Conservation (phyloP, 2,113 vertebrate genomes). For the Nyctereutes procyonoides region DNA sequence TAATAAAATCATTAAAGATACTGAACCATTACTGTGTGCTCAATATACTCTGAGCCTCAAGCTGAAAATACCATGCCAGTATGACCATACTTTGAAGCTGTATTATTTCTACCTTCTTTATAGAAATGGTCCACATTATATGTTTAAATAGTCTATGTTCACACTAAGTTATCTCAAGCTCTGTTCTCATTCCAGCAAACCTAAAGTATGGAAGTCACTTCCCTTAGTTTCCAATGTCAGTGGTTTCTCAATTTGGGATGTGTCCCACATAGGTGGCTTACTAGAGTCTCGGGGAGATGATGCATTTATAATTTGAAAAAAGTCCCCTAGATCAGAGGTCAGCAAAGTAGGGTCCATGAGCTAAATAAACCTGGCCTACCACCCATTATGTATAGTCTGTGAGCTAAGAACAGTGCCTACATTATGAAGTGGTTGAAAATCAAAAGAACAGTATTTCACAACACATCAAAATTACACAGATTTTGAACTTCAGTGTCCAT, state of each 20-base stretch:
- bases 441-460: neutral
- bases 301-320: neutral
- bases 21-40: neutral
- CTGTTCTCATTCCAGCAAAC: neutral
- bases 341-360: neutral
- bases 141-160: neutral
- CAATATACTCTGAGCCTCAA: neutral
- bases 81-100: neutral
- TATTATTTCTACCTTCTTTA: slow-evolving; percentile 26
- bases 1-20: neutral
- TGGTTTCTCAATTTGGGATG: neutral
- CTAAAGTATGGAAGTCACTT: neutral
- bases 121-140: neutral
- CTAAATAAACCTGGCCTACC: neutral
- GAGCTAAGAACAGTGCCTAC: neutral
- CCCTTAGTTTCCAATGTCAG: neutral
- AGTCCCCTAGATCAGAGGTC: neutral
- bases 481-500: neutral
- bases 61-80: neutral
- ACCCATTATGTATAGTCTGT: neutral
- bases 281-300: neutral
- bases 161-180: neutral
- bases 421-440: neutral
- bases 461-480: neutral
- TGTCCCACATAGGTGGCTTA: neutral